Percentiles rank a stretch among this genome's conserved stretches.
Conservation (phyloP, 2,113 vertebrate genomes). For the Mionectes macconnelli region DNA sequence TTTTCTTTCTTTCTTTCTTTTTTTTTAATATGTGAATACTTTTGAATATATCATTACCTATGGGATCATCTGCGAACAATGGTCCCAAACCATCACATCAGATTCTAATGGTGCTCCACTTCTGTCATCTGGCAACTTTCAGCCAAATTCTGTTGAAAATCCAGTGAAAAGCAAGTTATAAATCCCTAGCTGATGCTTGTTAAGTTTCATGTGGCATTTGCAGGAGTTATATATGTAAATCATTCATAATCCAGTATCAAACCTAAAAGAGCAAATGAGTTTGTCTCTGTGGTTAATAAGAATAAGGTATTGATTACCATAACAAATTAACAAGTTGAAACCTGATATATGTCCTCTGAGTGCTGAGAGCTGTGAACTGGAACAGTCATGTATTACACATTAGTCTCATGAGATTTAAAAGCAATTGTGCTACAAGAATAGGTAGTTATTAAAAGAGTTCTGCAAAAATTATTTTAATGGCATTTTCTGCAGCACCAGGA, state of each 20-base stretch:
- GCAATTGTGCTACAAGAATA: constrained; percentile 47
- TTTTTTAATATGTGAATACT: background rate
- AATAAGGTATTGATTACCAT: constrained; percentile 51
- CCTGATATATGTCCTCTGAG: constrained; percentile 30
- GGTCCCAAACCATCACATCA: background rate
- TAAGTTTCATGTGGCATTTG: background rate
- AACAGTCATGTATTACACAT: constrained; percentile 36
- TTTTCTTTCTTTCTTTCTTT: background rate
- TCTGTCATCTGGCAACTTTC: background rate
- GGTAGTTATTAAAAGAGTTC: constrained; percentile 49
- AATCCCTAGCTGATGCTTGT: background rate
- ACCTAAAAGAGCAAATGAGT: constrained; percentile 35
- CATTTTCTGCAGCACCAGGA: constrained; percentile 27
- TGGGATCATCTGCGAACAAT: background rate
- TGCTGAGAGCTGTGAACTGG: constrained; percentile 22
- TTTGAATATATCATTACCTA: background rate
- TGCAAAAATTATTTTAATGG: constrained; percentile 52
- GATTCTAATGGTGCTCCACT: background rate
- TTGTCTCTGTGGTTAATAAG: constrained; percentile 57
- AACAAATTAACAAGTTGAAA: constrained; percentile 59
- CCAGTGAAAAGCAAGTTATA: background rate
- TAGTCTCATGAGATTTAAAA: constrained; percentile 38
- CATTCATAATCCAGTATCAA: constrained; percentile 29
- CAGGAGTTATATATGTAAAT: constrained; percentile 31
- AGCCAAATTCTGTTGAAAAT: background rate